Evolutionary conservation across 1,140 invertebrate genomes (phyloP), one percentile per base, ranked within the genome.

Genomic region (Cotesia vestalis): DNA sequence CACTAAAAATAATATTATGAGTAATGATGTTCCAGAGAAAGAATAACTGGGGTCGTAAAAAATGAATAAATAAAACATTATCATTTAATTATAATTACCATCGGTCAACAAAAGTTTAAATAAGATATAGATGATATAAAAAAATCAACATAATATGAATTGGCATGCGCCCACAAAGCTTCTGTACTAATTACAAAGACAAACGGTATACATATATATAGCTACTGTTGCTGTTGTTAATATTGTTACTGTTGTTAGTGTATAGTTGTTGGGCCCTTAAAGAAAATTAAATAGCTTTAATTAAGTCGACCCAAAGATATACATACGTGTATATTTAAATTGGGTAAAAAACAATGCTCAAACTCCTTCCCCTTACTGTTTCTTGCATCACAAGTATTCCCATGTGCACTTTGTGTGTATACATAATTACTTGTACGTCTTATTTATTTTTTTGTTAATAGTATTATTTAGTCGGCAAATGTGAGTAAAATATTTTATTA

Each of bases 271-370:
- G 76, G 60, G 27, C 64, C 74, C 73, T 77, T 72, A 73, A 71
- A 77, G 77, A 81, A 83, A 83, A 84, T 83, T 82, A 85, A 85
- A 79, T 78, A 78, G 79, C 76, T 80, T 82, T 83, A 85, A 84
- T 85, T 85, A 84, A 83, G 79, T 76, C 78, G 75, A 52, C 73
- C 73, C 14, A 51, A 61, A 53, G 68, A 73, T 46, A 46, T 46
- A 74, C 35, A 82, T 81, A 83, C 76, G 70, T 74, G 40, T 46
- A 46, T 46, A 73, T 80, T 79, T 76, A 79, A 81, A 80, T 81
- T 79, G 75, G 69, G 75, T 74, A 74, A 75, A 73, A 73, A 64
- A 71, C 61, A 52, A 51, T 51, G n/a, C n/a, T 12, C n/a, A 12
- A 57, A 57, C n/a, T 55, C 1, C 1, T 55, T 55, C 46, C n/a